phyloP scores from a whole-genome alignment of 2,888 invertebrate genomes.

The Dascillus cervinus region DNA sequence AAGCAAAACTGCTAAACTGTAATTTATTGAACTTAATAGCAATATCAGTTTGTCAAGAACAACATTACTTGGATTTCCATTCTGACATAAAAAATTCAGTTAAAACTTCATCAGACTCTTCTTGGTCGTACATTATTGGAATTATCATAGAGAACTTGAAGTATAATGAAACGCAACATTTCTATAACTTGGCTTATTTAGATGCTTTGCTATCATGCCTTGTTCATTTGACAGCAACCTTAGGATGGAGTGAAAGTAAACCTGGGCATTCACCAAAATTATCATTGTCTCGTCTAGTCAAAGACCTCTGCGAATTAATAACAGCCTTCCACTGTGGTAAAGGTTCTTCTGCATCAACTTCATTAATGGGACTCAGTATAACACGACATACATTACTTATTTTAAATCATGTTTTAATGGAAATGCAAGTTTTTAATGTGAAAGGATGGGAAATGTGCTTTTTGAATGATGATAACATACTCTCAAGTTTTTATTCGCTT shows the following conservation, averaged over 20 bases:
- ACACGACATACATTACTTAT: slow-evolving; percentile 47
- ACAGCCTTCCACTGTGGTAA: slow-evolving; percentile 46
- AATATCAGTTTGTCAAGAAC: slow-evolving; percentile 33
- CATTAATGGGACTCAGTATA: slow-evolving; percentile 51
- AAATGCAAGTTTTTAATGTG: slow-evolving; percentile 42
- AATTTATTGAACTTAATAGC: slow-evolving; percentile 37
- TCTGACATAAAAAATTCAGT: slow-evolving; percentile 6
- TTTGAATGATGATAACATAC: slow-evolving; percentile 26
- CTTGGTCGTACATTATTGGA: slow-evolving; percentile 44
- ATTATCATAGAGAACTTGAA: slow-evolving; percentile 45
- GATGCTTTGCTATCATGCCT: slow-evolving; percentile 45
- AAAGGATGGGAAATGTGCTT: slow-evolving; percentile 39
- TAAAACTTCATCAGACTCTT: slow-evolving; percentile 18
- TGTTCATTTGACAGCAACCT: slow-evolving; percentile 43
- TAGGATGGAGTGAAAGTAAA: slow-evolving; percentile 42
- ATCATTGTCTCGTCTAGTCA: slow-evolving; percentile 38
- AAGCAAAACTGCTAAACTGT: slow-evolving; percentile 30
- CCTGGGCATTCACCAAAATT: slow-evolving; percentile 21
- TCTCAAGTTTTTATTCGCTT: slow-evolving; percentile 40
- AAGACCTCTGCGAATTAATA: slow-evolving; percentile 44
- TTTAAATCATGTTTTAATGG: slow-evolving; percentile 46
- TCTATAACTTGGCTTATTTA: slow-evolving; percentile 50
- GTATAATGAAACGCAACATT: slow-evolving; percentile 46
- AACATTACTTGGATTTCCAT: slow-evolving; percentile 25
- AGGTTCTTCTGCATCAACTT: slow-evolving; percentile 43